Conservation (phyloP, 2,888 invertebrate species). For the Eurois occulta region DNA sequence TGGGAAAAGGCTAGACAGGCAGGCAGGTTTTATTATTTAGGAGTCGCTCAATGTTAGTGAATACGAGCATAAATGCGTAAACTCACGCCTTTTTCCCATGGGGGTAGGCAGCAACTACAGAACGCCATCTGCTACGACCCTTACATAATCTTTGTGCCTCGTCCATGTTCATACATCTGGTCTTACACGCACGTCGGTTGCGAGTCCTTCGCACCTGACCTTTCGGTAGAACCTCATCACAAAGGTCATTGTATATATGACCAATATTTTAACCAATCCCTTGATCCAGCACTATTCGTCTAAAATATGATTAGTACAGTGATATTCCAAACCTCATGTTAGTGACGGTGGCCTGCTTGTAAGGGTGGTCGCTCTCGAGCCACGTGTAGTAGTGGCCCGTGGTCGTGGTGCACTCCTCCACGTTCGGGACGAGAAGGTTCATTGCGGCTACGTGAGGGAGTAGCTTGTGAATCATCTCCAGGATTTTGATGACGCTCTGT, state of each 20-base stretch:
- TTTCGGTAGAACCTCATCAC: neutral
- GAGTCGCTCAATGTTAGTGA: neutral
- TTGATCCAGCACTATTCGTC: neutral
- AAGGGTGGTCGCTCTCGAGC: slow-evolving; percentile 99
- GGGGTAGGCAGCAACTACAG: neutral
- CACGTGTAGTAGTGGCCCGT: slow-evolving; percentile 97
- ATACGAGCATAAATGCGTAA: neutral
- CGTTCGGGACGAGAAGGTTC: slow-evolving; percentile 91
- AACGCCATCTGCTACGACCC: neutral
- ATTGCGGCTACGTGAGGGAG: slow-evolving; percentile 96
- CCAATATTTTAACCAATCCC: neutral
- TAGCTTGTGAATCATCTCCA: slow-evolving; percentile 96
- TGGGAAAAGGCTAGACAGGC: too few relatives aligned
- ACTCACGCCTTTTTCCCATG: neutral
- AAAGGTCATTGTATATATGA: neutral
- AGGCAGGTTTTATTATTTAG: too few relatives aligned
- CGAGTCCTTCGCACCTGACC: neutral
- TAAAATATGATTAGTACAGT: neutral
- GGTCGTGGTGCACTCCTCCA: slow-evolving; percentile 87
- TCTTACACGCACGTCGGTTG: neutral
- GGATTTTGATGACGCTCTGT: slow-evolving; percentile 95
- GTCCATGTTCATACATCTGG: neutral
- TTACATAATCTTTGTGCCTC: neutral
- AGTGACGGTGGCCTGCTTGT: slow-evolving; percentile 96
- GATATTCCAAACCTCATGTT: slow-evolving; percentile 92